Evolutionary conservation across 1,140 invertebrate genomes (phyloP).

Genomic region (Planococcus citri): DNA sequence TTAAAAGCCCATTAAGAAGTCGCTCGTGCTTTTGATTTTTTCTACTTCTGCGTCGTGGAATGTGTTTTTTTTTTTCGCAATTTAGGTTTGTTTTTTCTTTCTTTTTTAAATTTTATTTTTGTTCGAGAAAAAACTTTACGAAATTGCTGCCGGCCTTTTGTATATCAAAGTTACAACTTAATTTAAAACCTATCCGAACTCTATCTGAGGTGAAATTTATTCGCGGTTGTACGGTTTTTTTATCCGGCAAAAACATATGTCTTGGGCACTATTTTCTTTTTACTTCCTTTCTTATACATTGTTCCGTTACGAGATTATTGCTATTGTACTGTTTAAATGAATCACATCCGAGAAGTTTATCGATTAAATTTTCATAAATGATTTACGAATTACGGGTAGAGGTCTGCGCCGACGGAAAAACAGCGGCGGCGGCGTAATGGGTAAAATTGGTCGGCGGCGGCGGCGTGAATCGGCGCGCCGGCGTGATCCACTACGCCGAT

Average conservation of each 20-base stretch:
- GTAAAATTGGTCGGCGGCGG: too few species aligned
- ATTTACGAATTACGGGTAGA: too few species aligned
- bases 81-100: background rate
- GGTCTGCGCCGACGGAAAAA: too few species aligned
- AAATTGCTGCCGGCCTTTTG: background rate
- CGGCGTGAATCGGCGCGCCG: too few species aligned
- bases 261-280: background rate
- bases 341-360: too few species aligned
- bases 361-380: too few species aligned
- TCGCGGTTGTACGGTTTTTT: background rate
- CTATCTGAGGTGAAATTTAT: background rate
- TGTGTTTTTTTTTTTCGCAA: background rate
- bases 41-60: background rate
- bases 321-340: too few species aligned
- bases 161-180: background rate
- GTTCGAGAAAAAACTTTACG: background rate
- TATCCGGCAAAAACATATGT: background rate
- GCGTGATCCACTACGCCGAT: too few species aligned
- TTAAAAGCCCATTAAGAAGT: conserved; percentile 1
- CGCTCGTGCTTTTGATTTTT: background rate
- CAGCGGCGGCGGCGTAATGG: too few species aligned
- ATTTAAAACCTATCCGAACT: background rate
- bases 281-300: too few species aligned
- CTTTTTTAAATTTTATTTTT: background rate
- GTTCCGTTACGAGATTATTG: too few species aligned